phyloP scores from a whole-genome alignment of 2,113 vertebrate species.

The Poecilia latipinna region DNA sequence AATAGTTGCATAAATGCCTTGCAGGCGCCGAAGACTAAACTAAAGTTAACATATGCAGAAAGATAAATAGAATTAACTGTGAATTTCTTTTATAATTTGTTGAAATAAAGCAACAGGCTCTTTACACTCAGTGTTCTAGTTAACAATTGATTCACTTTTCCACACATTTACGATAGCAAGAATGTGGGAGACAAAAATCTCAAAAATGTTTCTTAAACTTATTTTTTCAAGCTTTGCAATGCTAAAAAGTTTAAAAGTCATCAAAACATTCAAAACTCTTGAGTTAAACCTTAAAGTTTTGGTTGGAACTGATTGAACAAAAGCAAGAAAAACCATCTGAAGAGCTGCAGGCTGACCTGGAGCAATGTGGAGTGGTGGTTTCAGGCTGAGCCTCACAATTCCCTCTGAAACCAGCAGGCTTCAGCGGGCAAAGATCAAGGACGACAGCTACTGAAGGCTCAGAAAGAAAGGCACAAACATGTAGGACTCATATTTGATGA shows the following conservation, averaged over 20 bases:
- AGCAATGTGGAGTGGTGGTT: background rate
- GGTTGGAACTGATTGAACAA: background rate
- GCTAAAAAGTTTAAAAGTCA: background rate
- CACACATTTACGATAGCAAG: background rate
- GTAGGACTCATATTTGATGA: background rate
- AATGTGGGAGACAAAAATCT: background rate
- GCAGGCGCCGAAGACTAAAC: constrained; percentile 24
- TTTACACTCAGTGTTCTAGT: too few species aligned
- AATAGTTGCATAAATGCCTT: constrained; percentile 35
- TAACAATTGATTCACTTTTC: background rate
- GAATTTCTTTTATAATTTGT: too few species aligned
- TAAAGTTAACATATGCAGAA: background rate
- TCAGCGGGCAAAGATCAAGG: background rate
- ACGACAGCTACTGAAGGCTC: background rate
- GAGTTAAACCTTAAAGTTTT: background rate
- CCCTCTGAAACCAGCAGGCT: background rate
- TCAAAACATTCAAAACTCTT: background rate
- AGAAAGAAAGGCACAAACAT: background rate
- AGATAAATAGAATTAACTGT: background rate
- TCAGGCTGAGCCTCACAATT: background rate
- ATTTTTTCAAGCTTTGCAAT: background rate
- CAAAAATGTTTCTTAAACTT: background rate
- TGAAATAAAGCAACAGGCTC: too few species aligned
- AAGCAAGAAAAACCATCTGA: too few species aligned
- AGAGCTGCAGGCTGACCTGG: background rate